These are phyloP conservation scores for Eristalinus sepulchralis DNA, from an alignment of 2,888 invertebrate species.

Conservation along the genomic window DNA sequence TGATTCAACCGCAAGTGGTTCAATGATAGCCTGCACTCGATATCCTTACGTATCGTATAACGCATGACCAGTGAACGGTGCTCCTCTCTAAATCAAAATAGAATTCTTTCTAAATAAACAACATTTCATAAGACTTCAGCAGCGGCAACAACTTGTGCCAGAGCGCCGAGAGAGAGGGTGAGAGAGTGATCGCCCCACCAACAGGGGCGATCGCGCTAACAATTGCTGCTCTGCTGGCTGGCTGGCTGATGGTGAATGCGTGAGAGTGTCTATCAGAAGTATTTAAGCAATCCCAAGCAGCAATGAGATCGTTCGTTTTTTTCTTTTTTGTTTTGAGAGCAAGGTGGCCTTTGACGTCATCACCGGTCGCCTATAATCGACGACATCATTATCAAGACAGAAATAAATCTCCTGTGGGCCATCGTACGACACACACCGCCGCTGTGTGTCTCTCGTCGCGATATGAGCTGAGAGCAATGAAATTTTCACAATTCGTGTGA, in stretches of 20 bases:
- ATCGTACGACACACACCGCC: conserved; percentile 51
- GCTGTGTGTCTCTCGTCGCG: not conserved
- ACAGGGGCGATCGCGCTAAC: not conserved
- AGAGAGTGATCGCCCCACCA: conserved; percentile 7
- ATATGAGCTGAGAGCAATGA: conserved; percentile 26
- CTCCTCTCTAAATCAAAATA: conserved; percentile 53
- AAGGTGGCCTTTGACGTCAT: conserved; percentile 78
- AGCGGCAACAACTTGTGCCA: not conserved
- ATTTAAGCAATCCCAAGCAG: conserved; percentile 26
- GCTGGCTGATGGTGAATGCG: conserved; percentile 12
- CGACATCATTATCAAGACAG: conserved; percentile 66
- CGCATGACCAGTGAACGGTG: not conserved
- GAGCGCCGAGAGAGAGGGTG: not conserved
- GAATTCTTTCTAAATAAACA: conserved; percentile 63
- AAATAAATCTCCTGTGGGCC: conserved; percentile 68
- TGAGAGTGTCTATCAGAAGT: conserved; percentile 39
- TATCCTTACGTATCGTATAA: conserved; percentile 47
- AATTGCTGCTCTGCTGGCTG: not conserved
- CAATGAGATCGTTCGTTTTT: conserved; percentile 34
- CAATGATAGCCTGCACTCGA: conserved; percentile 10
- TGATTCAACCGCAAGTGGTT: conserved; percentile 20
- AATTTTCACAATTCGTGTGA: conserved; percentile 21
- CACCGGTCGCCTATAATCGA: conserved; percentile 67
- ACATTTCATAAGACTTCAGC: conserved; percentile 45
- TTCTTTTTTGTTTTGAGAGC: conserved; percentile 70